These are phyloP conservation scores for Thymelicus lineola DNA, from an alignment of 2,888 invertebrate species.

Conservation along the genomic window DNA sequence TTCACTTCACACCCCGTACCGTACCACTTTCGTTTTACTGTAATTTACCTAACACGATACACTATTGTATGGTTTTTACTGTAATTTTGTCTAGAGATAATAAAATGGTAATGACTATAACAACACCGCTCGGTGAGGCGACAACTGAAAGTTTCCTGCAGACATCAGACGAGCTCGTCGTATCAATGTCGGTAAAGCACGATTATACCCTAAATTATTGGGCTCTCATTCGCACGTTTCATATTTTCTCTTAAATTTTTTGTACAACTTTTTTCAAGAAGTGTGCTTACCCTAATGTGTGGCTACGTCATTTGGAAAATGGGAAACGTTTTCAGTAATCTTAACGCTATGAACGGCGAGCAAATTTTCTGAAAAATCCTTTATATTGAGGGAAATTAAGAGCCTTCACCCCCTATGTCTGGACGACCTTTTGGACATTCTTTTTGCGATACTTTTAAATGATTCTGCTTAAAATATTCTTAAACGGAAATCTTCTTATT, in stretches of 20 bases:
- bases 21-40: slow-evolving; percentile 19
- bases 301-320: slow-evolving; percentile 36
- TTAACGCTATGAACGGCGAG: slow-evolving; percentile 13
- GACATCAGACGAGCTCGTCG: not conserved
- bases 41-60: not conserved
- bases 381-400: slow-evolving; percentile 29
- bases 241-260: slow-evolving; percentile 30
- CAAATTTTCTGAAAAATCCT: slow-evolving; percentile 33
- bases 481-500: slow-evolving; percentile 2
- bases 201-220: slow-evolving; percentile 27
- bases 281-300: slow-evolving; percentile 34
- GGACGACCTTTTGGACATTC: slow-evolving; percentile 21
- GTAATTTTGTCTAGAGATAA: not conserved
- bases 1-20: not conserved
- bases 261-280: slow-evolving; percentile 28
- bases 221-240: slow-evolving; percentile 18
- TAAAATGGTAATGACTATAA: not conserved
- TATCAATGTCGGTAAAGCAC: slow-evolving; percentile 3
- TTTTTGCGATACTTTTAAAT: slow-evolving; percentile 13
- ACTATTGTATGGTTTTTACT: not conserved
- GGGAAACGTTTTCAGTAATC: slow-evolving; percentile 40
- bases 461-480: slow-evolving; percentile 9
- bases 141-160: not conserved
- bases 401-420: slow-evolving; percentile 17
- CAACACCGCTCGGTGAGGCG: not conserved